Base-by-base conservation (phyloP, 1,140 invertebrate species). In the Drosophila micromelanica region DNA sequence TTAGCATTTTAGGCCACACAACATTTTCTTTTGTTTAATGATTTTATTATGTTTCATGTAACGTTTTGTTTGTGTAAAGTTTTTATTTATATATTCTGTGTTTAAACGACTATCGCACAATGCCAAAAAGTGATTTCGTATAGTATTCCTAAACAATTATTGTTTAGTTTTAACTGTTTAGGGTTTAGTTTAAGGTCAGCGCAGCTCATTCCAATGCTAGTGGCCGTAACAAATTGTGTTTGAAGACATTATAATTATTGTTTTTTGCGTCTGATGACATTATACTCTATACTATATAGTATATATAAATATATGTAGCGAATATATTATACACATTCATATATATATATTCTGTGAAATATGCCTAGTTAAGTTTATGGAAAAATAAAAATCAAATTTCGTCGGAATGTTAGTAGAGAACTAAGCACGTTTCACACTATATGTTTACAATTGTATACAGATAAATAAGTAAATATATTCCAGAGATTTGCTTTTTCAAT, bases 61-160 rank as follows among this genome's bases (percentile, higher is more conserved):
- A 35, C 45, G 49, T 49, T 61, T 52, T 20, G 48, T 55, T 62
- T 35, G 35, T 56, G 45, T 63, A 54, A 57, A 49, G 32, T 13
- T 32, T 20, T 32, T 46, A 35, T 43, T 17, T 6, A 38, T 6
- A 38, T 51, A 30, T 32, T 27, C 35, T 72, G 55, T 45, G 27
- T 15, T 35, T 45, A 65, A 52, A 62, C 59, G 23, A 70, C 37
- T 51, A 71, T 61, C 84, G 82, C 82, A 87, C 84, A 87, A 87
- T 82, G 76, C 78, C 78, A 82, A 73, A 87, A 78, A 73, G 82
- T 89, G 84, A 87, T 89, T 87, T 82, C 77, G 57, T 76, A 67
- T 78, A 87, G 82, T 87, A 87, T 87, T 89, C 68, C 60, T 82
- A 59, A 79, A 70, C 74, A 89, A 60, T 70, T 73, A 49, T 72